A percentile compares a stretch with the other conserved stretches of the same genome.
Conservation (phyloP, 2,113 vertebrate genomes). For the Oreochromis niloticus region DNA sequence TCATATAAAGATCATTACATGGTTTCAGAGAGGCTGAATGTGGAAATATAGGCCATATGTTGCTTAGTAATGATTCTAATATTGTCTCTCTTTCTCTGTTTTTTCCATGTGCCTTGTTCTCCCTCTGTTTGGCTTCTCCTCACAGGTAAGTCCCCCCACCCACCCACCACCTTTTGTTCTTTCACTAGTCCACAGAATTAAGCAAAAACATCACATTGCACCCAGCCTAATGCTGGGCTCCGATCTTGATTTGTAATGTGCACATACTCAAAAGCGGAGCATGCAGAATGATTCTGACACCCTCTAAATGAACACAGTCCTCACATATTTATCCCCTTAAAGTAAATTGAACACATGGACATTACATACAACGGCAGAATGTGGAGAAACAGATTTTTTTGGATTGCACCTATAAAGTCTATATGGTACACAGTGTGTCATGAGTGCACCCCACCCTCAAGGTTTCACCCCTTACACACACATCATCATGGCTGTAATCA, state of each 20-base stretch:
- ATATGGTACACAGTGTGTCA: not conserved
- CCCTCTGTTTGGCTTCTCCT: not conserved
- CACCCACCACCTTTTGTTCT: not conserved
- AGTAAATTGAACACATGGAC: conserved; percentile 36
- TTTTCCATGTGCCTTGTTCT: conserved; percentile 34
- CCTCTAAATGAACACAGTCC: conserved; percentile 5
- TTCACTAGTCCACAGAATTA: not conserved
- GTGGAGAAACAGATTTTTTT: not conserved
- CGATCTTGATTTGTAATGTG: not conserved
- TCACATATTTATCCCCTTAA: not conserved
- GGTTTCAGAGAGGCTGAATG: conserved; percentile 34
- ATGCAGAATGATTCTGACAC: not conserved
- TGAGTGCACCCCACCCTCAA: not conserved
- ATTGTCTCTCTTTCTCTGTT: conserved; percentile 24
- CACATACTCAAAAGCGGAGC: not conserved
- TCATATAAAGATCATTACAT: conserved; percentile 63
- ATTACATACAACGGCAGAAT: not conserved
- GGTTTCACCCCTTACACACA: conserved; percentile 18
- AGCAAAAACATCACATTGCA: not conserved
- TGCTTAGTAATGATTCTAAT: conserved; percentile 49
- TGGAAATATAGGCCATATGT: conserved; percentile 50
- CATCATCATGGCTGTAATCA: conserved; percentile 45
- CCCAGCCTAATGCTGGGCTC: not conserved
- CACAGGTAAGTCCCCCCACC: conserved; percentile 60
- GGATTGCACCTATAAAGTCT: not conserved